A percentile compares a stretch with the other conserved stretches of the same genome.
Evolutionary conservation across 2,797 vertebrate species (phyloP).

Genomic region (Gila robusta): DNA sequence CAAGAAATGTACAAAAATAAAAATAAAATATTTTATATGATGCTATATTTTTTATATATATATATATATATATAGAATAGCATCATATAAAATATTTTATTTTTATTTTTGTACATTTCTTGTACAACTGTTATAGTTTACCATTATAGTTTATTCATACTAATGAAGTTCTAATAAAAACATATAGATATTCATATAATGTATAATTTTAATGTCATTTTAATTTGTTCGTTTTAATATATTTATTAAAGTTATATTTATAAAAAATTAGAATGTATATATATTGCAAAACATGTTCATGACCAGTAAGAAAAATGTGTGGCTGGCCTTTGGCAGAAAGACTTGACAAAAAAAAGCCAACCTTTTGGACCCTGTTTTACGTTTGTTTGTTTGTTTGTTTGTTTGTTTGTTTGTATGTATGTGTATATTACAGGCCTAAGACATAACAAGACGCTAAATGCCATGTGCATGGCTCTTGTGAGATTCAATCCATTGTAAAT

Average conservation of each 20-base stretch:
- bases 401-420: no score
- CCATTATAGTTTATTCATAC: neutral
- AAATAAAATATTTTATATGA: neutral
- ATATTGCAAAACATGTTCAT: neutral
- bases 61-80: neutral
- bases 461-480: slow-evolving; percentile 76
- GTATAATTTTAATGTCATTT: neutral
- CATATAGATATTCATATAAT: neutral
- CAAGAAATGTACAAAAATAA: neutral
- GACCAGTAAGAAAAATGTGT: neutral
- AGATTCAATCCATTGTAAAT: slow-evolving; percentile 89
- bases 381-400: no score
- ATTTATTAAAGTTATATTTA: neutral
- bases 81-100: neutral
- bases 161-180: neutral
- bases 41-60: neutral
- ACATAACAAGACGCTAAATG: neutral
- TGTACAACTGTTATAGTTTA: neutral
- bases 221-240: neutral
- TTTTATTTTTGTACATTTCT: neutral
- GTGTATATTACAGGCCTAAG: neutral
- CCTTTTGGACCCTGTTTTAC: neutral
- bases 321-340: neutral
- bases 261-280: neutral
- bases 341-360: neutral